Evolutionary conservation across 30 jellyfish, hydroid and myxozoan genomes (phyloP).

Genomic region (Chrysaora quinquecirrha): DNA sequence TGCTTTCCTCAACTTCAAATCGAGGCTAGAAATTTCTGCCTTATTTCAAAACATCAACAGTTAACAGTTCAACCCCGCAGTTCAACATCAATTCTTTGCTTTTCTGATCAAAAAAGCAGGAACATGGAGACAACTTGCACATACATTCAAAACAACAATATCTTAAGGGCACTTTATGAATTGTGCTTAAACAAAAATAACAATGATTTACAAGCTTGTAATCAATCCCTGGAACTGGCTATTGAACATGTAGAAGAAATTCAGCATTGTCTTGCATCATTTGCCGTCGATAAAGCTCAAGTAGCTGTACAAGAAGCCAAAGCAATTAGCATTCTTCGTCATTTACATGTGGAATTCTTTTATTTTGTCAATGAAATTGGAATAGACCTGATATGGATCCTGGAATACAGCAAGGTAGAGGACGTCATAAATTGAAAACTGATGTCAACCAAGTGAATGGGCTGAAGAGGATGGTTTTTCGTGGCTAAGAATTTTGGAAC

Average conservation of each 20-base stretch:
- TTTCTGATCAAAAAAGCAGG: too few relatives aligned
- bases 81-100: too few relatives aligned
- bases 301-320: background rate
- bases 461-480: background rate
- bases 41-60: background rate
- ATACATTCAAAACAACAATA: background rate
- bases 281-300: background rate
- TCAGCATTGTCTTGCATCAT: slow-evolving; percentile 2
- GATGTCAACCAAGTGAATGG: slow-evolving; percentile 4
- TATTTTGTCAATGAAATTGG: background rate
- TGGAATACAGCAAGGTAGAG: background rate
- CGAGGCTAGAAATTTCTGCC: slow-evolving; percentile 1
- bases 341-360: background rate
- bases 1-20: background rate
- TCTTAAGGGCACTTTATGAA: background rate
- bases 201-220: background rate
- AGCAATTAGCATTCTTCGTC: slow-evolving; percentile 1
- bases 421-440: background rate
- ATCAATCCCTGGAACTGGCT: background rate
- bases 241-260: background rate
- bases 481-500: background rate
- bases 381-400: background rate
- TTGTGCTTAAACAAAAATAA: background rate
- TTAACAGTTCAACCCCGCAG: too few relatives aligned
- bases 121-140: background rate